phyloP scores from a whole-genome alignment of 2,113 vertebrate genomes.

The Ondatra zibethicus region DNA sequence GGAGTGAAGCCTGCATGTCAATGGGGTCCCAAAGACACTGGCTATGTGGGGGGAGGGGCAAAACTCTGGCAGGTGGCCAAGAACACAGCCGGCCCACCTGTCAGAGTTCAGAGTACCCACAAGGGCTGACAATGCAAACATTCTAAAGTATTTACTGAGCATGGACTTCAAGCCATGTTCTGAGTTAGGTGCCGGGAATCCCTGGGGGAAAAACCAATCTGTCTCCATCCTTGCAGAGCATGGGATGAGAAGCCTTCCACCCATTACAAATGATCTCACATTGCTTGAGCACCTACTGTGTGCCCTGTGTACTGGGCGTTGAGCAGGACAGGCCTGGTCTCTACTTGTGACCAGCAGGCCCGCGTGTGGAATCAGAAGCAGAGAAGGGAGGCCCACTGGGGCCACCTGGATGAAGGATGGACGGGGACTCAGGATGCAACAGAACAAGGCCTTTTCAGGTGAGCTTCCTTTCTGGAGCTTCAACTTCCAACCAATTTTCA shows the following conservation, averaged over 20 bases:
- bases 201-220: fast-evolving
- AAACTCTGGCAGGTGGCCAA: neutral
- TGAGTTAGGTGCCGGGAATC: neutral
- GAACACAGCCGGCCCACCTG: fast-evolving
- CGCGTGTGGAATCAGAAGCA: neutral
- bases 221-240: neutral
- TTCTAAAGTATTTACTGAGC: neutral
- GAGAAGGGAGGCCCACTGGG: neutral
- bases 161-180: neutral
- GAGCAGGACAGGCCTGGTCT: neutral
- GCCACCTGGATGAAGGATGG: no score
- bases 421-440: neutral
- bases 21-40: neutral
- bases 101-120: neutral
- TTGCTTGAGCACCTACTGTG: neutral
- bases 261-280: neutral
- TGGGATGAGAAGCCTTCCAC: neutral
- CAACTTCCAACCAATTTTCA: neutral
- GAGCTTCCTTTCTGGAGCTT: neutral
- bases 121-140: neutral
- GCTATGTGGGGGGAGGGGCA: neutral
- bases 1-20: neutral
- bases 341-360: neutral
- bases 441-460: neutral
- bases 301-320: no score